phyloP scores from a whole-genome alignment of 2,113 vertebrate species.

The Ophthalmolycus amberensis region DNA sequence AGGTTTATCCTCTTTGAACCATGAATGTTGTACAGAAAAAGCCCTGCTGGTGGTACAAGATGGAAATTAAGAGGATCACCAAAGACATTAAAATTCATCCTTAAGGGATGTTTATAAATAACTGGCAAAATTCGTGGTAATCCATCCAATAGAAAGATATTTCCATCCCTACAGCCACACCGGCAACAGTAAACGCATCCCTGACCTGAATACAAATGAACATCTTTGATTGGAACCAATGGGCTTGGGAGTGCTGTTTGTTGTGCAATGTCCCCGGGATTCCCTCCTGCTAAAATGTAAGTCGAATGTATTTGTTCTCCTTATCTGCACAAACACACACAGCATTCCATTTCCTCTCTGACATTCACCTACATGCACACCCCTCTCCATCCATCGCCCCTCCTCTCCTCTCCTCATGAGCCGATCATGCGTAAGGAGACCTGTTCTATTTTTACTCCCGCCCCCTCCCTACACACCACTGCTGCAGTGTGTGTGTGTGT shows the following conservation, averaged over 20 bases:
- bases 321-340: conserved; percentile 1
- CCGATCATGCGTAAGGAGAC: conserved; percentile 73
- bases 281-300: background rate
- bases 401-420: conserved; percentile 53
- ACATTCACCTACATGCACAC: conserved; percentile 18
- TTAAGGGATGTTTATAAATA: background rate
- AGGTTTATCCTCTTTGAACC: background rate
- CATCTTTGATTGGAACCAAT: background rate
- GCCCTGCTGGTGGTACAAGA: background rate
- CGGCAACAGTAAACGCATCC: background rate
- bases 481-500: conserved; percentile 25
- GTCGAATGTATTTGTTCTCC: background rate
- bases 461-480: conserved; percentile 39
- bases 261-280: background rate
- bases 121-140: background rate
- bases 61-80: background rate
- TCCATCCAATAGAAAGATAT: background rate
- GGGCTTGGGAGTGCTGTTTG: background rate
- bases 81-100: background rate
- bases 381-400: conserved; percentile 25
- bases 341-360: background rate
- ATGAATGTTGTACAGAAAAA: background rate
- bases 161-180: background rate
- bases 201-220: background rate
- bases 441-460: conserved; percentile 76